These are phyloP conservation scores for Brachionus angularis DNA, from an alignment of 1,140 invertebrate species.

Conservation along the genomic window DNA sequence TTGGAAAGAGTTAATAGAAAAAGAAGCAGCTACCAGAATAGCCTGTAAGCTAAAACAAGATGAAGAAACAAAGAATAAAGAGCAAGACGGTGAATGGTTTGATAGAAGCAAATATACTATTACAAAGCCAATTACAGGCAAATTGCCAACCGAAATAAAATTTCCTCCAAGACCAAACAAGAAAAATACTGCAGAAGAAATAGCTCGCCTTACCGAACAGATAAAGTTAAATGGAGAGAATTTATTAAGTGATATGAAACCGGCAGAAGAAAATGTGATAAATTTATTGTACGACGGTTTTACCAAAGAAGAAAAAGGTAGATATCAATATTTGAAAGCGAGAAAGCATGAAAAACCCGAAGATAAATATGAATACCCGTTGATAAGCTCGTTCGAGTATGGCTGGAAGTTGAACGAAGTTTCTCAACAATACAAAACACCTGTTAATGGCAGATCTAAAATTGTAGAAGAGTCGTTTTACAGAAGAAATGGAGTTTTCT, in stretches of 20 bases:
- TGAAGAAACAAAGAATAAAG: slow-evolving; percentile 7
- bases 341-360: slow-evolving; percentile 32
- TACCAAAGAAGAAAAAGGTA: slow-evolving; percentile 44
- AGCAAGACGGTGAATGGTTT: slow-evolving; percentile 38
- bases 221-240: slow-evolving; percentile 19
- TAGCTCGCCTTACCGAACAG: slow-evolving; percentile 2
- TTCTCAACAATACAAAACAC: slow-evolving; percentile 33
- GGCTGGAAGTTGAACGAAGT: slow-evolving; percentile 42
- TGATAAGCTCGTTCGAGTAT: slow-evolving; percentile 40
- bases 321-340: slow-evolving; percentile 44
- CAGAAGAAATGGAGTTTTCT: slow-evolving; percentile 43
- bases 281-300: slow-evolving; percentile 45
- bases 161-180: slow-evolving; percentile 38
- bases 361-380: slow-evolving; percentile 31
- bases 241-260: slow-evolving; percentile 32
- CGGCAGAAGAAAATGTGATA: not conserved
- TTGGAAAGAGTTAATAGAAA: slow-evolving; percentile 44
- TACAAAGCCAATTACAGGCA: not conserved
- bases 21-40: slow-evolving; percentile 37
- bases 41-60: slow-evolving; percentile 37
- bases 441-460: slow-evolving; percentile 32
- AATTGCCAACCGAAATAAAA: not conserved
- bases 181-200: not conserved
- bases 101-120: slow-evolving; percentile 16
- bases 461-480: slow-evolving; percentile 45